Evolutionary conservation across 1,140 invertebrate species (phyloP).

Genomic region (Saccostrea glomerata): DNA sequence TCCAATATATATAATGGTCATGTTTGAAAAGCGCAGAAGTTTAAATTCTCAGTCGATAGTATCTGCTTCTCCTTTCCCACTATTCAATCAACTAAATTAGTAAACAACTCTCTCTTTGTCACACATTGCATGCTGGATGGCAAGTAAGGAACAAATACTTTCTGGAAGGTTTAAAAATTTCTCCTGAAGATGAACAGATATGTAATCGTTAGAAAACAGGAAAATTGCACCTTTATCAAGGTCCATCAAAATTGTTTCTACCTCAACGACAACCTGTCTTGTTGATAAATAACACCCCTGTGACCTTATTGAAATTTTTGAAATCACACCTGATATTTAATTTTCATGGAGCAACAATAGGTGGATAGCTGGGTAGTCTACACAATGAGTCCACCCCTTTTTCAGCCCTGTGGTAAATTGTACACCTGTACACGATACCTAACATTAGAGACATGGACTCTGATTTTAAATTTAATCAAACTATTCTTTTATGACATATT

Average conservation of each 20-base stretch:
- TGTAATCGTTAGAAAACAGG: constrained; percentile 9
- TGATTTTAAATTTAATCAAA: constrained; percentile 36
- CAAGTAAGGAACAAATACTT: constrained; percentile 3
- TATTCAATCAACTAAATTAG: constrained; percentile 5
- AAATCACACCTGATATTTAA: constrained; percentile 38
- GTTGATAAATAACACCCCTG: constrained; percentile 27
- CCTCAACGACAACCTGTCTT: background rate
- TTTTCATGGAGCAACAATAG: constrained; percentile 19
- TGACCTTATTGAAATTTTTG: constrained; percentile 38
- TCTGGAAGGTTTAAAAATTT: background rate
- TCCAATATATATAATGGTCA: background rate
- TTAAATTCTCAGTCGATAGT: constrained; percentile 34
- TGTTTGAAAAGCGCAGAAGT: background rate
- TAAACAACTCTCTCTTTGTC: constrained; percentile 21
- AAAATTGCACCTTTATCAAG: constrained; percentile 23
- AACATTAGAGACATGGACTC: constrained; percentile 26
- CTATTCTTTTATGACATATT: constrained; percentile 35
- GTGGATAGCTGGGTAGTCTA: background rate
- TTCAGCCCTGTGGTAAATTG: constrained; percentile 2
- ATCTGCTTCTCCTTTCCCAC: background rate
- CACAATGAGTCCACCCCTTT: background rate
- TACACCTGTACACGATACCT: constrained; percentile 20
- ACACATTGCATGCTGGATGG: background rate
- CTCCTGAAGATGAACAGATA: constrained; percentile 18
- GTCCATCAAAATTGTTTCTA: constrained; percentile 8